Evolutionary conservation across 2,888 invertebrate species (phyloP), one percentile per base, ranked within the genome.

Genomic region (Oegoconia quadripuncta): DNA sequence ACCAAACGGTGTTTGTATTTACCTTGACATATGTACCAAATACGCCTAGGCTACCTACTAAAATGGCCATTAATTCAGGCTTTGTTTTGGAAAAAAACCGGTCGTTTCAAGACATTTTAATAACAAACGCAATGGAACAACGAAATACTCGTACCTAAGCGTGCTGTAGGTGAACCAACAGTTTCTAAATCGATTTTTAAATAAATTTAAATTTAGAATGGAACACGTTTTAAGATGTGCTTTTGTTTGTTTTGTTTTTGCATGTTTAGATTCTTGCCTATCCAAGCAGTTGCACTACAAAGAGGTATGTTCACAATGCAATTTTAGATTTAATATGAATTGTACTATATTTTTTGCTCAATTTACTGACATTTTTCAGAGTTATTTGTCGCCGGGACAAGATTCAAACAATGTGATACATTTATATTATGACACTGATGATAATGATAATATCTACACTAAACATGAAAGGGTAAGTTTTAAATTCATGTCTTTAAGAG

Each of bases 271-370:
- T 37, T 25, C 25, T 13, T 46, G 49, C 17, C 34, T 34, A 12
- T 33, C 53, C 12, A 61, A 61, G 37, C 48, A 61, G 39, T 43
- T 57, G 27, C 58, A 64, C 41, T 3, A 39, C 3, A 64, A 63
- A 54, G 47, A 55, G 50, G 66, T 66, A 44, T 33, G 58, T 46
- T n/a, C n/a, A n/a, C n/a, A n/a, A n/a, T n/a, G n/a, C n/a, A n/a
- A n/a, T n/a, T n/a, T n/a, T n/a, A n/a, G n/a, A n/a, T n/a, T n/a
- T n/a, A n/a, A n/a, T n/a, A n/a, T n/a, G n/a, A n/a, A n/a, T n/a
- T n/a, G n/a, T n/a, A n/a, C n/a, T n/a, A n/a, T n/a, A n/a, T n/a
- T n/a, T n/a, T n/a, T n/a, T n/a, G n/a, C n/a, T n/a, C n/a, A n/a
- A n/a, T n/a, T n/a, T n/a, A n/a, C n/a, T n/a, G n/a, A n/a, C 4